Base-by-base conservation (phyloP, 2,888 invertebrate genomes). In the Mechanitis mazaeus region DNA sequence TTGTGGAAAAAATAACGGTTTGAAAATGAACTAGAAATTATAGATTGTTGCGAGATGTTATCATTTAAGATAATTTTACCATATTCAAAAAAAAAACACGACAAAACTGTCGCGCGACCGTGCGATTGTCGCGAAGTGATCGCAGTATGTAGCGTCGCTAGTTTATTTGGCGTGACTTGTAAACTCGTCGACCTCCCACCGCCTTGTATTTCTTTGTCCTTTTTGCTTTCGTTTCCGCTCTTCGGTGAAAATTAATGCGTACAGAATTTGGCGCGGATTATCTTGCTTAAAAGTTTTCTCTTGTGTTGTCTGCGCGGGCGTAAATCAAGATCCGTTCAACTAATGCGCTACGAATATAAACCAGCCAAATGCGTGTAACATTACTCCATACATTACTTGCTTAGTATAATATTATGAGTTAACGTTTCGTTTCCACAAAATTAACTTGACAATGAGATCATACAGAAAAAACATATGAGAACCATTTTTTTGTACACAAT, bases 271-370 rank as follows among this genome's bases (percentile, higher is more conserved):
- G 72, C 72, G 71, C 71, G 68, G 67, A 55, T 59, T 55, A 63
- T 78, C 78, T 78, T 78, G 81, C 78, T 66, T 67, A 68, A 70
- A 67, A 67, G 66, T 65, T 61, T 66, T 68, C 61, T 55, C 64
- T 64, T 61, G 64, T 68, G 57, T 55, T 59, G 60, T 57, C 57
- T 58, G 33, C 42, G 54, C 28, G 54, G 12, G 28, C 31, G 45
- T 54, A 54, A 54, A 47, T 46, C 46, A 46, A 38, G 12, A 31
- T 45, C 11, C 42, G 33, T 11, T 54, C 33, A 50, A 50, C 58
- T 58, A 38, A 45, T 46, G 50, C 42, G 31, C 20, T 50, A 11
- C 9, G 33, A 35, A 33, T 42, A 50, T 56, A 47, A 11, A 33
- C 33, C 33, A 20, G 28, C 5, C 28, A 28, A 28, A 28, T 50